phyloP scores from a whole-genome alignment of 2,888 invertebrate species.

The Pollenia amentaria region DNA sequence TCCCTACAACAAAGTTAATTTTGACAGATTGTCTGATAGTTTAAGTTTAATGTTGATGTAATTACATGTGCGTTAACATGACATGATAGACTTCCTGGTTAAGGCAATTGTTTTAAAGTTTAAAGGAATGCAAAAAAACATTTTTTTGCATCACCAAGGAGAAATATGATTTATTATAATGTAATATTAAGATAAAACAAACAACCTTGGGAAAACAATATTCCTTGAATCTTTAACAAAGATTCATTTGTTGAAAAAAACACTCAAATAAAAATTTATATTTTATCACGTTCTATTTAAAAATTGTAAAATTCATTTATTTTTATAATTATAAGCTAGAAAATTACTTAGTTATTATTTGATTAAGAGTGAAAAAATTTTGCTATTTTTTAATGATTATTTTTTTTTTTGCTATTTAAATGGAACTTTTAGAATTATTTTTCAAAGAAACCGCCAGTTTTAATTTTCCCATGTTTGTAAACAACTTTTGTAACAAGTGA shows the following conservation, averaged over 20 bases:
- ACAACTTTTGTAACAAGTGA: conserved; percentile 32
- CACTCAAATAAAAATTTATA: background rate
- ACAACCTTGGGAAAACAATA: conserved; percentile 30
- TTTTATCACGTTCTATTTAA: conserved; percentile 38
- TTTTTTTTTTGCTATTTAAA: conserved; percentile 25
- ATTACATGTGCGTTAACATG: conserved; percentile 69
- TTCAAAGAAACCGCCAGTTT: conserved; percentile 49
- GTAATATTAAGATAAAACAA: conserved; percentile 1
- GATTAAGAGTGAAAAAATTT: conserved; percentile 4
- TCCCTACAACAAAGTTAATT: conserved; percentile 57
- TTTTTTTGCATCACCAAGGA: background rate
- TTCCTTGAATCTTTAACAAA: conserved; percentile 26
- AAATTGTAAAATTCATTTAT: background rate
- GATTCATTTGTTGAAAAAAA: conserved; percentile 12
- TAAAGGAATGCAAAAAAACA: conserved; percentile 3
- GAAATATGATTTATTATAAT: conserved; percentile 34
- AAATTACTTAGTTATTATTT: conserved; percentile 40
- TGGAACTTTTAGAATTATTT: conserved; percentile 31
- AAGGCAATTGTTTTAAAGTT: conserved; percentile 33
- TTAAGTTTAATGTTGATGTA: conserved; percentile 68
- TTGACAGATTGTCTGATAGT: conserved; percentile 72
- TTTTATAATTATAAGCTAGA: conserved; percentile 13
- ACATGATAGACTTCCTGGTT: conserved; percentile 66
- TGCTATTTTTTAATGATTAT: conserved; percentile 17
- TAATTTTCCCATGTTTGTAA: conserved; percentile 40